Percentiles rank a stretch among this genome's conserved stretches.
phyloP scores from a whole-genome alignment of 1,140 invertebrate species.

The Drosophila navojoa region DNA sequence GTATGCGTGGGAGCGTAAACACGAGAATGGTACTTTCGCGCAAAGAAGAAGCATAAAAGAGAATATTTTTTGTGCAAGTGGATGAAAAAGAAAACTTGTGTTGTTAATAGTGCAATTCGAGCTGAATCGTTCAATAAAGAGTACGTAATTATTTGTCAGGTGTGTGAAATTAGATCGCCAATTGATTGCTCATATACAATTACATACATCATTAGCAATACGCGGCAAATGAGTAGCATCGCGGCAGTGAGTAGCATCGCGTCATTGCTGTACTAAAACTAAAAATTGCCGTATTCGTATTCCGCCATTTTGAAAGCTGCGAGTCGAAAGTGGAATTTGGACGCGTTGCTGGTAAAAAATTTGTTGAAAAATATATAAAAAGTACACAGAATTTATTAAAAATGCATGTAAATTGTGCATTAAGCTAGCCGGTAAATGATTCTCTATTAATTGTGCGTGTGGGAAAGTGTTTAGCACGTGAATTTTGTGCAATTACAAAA shows the following conservation, averaged over 20 bases:
- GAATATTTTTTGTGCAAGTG: conserved; percentile 63
- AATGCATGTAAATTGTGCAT: conserved; percentile 46
- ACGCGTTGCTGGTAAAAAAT: conserved; percentile 81
- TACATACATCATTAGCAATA: conserved; percentile 30
- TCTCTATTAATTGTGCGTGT: conserved; percentile 61
- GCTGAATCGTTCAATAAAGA: conserved; percentile 47
- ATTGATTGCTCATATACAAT: conserved; percentile 23
- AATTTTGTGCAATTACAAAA: conserved; percentile 69
- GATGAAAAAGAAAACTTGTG: conserved; percentile 46
- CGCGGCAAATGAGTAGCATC: conserved; percentile 66
- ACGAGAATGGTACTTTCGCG: conserved; percentile 27
- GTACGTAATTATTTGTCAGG: conserved; percentile 45
- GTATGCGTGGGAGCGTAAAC: conserved; percentile 38
- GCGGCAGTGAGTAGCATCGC: conserved; percentile 71
- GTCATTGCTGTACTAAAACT: conserved; percentile 83
- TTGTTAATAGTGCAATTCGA: conserved; percentile 54
- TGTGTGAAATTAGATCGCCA: conserved; percentile 43
- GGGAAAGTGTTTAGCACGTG: conserved; percentile 66
- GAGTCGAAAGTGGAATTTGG: conserved; percentile 81
- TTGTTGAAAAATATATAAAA: conserved; percentile 67
- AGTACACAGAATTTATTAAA: conserved; percentile 64
- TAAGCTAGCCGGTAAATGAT: conserved; percentile 38
- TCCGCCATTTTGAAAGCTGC: conserved; percentile 84
- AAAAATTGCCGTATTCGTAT: conserved; percentile 81
- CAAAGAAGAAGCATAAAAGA: conserved; percentile 49